Base-by-base conservation (phyloP, 64 coral and sea anemone species). In the Astreopora myriophthalma region DNA sequence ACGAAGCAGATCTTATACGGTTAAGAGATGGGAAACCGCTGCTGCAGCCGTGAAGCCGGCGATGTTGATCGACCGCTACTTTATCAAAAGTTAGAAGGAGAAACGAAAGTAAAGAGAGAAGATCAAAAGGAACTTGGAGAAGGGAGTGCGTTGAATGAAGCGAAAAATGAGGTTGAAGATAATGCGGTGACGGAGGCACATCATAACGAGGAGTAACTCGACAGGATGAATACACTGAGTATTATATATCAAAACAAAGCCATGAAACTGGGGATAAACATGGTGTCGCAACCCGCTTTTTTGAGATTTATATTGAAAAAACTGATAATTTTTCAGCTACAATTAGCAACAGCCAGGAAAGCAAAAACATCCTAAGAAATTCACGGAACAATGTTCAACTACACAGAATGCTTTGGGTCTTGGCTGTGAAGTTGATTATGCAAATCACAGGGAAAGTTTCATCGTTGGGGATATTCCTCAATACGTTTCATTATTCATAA, bases 61-160 rank as follows among this genome's bases (percentile, higher is more conserved):
- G 85, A 72, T 71, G 85, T 51, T 2, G 85, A 67, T 5, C 23
- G 70, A 19, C 65, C 65, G 23, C 16, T 71, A 2, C 65, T 71
- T 48, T 70, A 87, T 32, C 58, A 87, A 48, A 74, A 87, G 28
- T 9, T 71, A 10, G 85, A 36, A 26, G 76, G 55, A 27, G 76
- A 80, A 55, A 62, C 14, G 37, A 62, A 80, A 55, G 66, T 51
- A 73, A 72, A 70, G n/a, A 39, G 36, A 8, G 84, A 63, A 24
- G 85, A 51, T 22, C 13, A 25, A 71, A 74, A 73, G 20, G 38
- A 16, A 51, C 10, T 11, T 16, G 85, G 28, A 13, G 85, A 87
- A 69, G 38, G 42, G 33, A 60, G 73, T 48, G n/a, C 38, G 2
- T 3, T 30, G 49, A 73, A n/a, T n/a, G 70, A 73, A 73, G 70